phyloP scores from a whole-genome alignment of 2,888 invertebrate genomes.

The Urechis unicinctus region DNA sequence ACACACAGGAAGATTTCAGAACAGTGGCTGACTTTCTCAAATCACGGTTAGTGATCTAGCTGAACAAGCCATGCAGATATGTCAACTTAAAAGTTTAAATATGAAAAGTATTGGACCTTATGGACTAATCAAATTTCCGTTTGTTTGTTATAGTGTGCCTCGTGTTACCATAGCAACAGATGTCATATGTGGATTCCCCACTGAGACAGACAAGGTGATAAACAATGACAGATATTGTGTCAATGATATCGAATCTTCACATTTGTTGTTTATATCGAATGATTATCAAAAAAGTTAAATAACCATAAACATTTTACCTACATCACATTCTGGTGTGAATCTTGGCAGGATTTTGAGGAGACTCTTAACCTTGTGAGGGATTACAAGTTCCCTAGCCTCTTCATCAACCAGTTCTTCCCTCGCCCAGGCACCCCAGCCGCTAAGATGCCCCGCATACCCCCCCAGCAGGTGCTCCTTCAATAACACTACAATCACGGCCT shows the following conservation, averaged over 20 bases:
- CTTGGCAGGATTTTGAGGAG: constrained; percentile 80
- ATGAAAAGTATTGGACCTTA: no score
- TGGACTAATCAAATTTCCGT: neutral
- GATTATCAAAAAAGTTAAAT: neutral
- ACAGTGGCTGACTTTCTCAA: constrained; percentile 77
- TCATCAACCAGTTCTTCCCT: constrained; percentile 97
- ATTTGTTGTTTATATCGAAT: neutral
- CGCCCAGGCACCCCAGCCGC: constrained; percentile 95
- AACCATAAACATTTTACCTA: neutral
- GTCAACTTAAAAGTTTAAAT: neutral
- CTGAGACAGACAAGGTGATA: constrained; percentile 70
- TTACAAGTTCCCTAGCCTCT: constrained; percentile 86
- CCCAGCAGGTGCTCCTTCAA: constrained; percentile 58
- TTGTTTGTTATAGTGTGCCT: constrained; percentile 62
- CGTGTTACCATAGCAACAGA: constrained; percentile 94
- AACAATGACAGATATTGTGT: constrained; percentile 1
- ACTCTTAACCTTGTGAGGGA: constrained; percentile 76
- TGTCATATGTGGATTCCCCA: constrained; percentile 97
- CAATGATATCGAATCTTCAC: neutral
- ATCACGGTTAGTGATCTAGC: constrained; percentile 55
- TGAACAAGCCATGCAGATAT: neutral
- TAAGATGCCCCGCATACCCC: constrained; percentile 73
- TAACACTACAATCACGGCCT: neutral
- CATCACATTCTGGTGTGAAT: neutral
- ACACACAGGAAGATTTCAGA: constrained; percentile 81